Base-by-base conservation (phyloP, 2,797 vertebrate genomes). In the Staurois parvus region DNA sequence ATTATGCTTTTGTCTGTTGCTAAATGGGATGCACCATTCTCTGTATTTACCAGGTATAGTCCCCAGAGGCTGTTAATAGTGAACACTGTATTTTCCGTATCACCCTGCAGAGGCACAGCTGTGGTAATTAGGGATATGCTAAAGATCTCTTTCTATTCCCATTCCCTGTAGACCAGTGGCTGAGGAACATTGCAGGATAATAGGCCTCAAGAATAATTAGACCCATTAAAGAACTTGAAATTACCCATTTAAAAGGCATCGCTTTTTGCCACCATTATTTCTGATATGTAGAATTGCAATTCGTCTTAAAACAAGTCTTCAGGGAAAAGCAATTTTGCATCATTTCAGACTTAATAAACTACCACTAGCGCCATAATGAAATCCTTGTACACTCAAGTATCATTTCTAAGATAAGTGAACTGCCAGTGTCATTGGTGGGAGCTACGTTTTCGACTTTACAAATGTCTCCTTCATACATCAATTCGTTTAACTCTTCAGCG, bases 311-410 rank as follows among this genome's bases (percentile, higher is more conserved):
- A 29, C 26, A 66, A 66, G 64, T 29, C 64, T 66, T 15, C 64
- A 28, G 64, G 64, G 64, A 66, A 7, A 11, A 29, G 64, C 64
- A 66, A 66, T 66, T 66, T 66, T 26, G 13, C 64, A 66, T 66
- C n/a, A 66, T 66, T 66, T 66, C 10, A 66, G 64, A 66, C 64
- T 29, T 29, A 64, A 64, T 64, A 66, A 66, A 66, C 64, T 66
- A 66, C 26, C 26, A 28, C 64, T 66, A 26, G n/a, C 13, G 15
- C 64, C 28, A 66, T 64, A 66, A 66, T 66, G 64, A 28, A 66
- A 66, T 66, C 3, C 52, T 26, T 13, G 26, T 13, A 26, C 17
- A 13, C 64, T 66, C 3, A 26, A 15, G 12, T 66, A 28, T 66
- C 64, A 66, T 66, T 64, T 24, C 59, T 29, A 29, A 15, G 28